Evolutionary conservation across 2,888 invertebrate genomes (phyloP), one percentile per base, ranked within the genome.

Genomic region (Synergus laeviventris): DNA sequence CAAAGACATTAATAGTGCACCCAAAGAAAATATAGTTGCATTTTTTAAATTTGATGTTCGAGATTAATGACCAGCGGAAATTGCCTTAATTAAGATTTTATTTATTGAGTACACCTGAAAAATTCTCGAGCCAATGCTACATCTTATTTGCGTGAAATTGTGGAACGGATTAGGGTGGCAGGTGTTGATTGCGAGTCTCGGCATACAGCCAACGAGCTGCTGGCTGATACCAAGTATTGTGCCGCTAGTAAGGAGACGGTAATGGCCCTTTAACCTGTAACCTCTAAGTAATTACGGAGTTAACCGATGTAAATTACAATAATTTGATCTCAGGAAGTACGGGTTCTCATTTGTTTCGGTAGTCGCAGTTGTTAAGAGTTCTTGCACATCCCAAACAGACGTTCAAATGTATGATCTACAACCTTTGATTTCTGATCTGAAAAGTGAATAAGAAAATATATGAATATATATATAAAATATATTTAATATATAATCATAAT

Each of bases 301-400:
- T 87, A 88, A 87, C 87, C 83, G 86, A 87, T 86, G 87, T 84
- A 88, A 87, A 88, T 88, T 87, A 87, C 86, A 88, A 88, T 87
- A 87, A 88, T 88, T 87, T 87, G 84, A 81, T 82, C 79, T 78
- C 80, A 85, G 86, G 83, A 86, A 85, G 84, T 82, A 81, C 77
- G 79, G 80, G 78, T 81, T 76, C 80, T 74, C 64, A 79, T 78
- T 81, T 76, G 80, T 82, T 79, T 81, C 78, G 79, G 82, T 79
- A 81, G 76, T 78, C 77, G 75, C 66, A 77, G 77, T 76, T 74
- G 75, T 77, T 39, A 74, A 74, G 38, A 9, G 38, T 21, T 59
- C 59, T 18, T n/a, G 59, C 56, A 56, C 36, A 45, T 21, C 16
- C 14, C 16, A 66, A 16, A 31, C 12, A 39, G 18, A 39, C 21